A percentile compares a stretch with the other conserved stretches of the same genome.
Evolutionary conservation across 1,140 invertebrate species (phyloP).

Genomic region (Uloborus diversus): DNA sequence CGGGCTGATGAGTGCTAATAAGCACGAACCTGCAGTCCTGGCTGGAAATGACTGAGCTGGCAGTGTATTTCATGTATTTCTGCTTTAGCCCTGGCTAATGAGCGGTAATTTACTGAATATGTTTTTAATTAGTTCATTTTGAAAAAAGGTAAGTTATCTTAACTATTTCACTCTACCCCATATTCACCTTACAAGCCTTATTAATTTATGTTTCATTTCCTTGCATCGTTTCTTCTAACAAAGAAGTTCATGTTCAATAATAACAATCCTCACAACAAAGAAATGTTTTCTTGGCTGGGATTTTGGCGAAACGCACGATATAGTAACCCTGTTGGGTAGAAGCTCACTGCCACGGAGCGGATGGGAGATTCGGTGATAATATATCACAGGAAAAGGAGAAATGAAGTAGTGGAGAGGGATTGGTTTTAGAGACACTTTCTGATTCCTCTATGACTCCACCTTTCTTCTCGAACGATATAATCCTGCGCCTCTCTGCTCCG

Average conservation of each 20-base stretch:
- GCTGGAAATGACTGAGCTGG: too few relatives aligned
- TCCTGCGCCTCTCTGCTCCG: constrained; percentile 30
- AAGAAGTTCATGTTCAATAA: not conserved
- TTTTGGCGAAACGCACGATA: not conserved
- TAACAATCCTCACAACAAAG: not conserved
- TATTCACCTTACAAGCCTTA: too few relatives aligned
- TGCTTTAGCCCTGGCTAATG: too few relatives aligned
- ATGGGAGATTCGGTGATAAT: constrained; percentile 35
- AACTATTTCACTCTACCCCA: too few relatives aligned
- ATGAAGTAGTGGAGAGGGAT: constrained; percentile 16
- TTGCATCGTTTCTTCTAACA: too few relatives aligned
- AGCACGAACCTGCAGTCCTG: too few relatives aligned
- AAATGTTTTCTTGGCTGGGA: not conserved
- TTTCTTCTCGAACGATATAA: constrained; percentile 28
- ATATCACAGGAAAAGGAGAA: constrained; percentile 1
- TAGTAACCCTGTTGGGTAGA: constrained; percentile 32
- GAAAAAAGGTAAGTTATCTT: too few relatives aligned
- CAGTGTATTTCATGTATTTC: too few relatives aligned
- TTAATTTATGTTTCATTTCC: too few relatives aligned
- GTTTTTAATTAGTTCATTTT: too few relatives aligned
- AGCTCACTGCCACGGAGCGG: constrained; percentile 15
- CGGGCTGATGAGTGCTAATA: too few relatives aligned
- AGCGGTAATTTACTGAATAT: too few relatives aligned
- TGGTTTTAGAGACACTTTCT: constrained; percentile 44
- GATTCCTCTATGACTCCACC: constrained; percentile 35